Conservation (phyloP, 1,140 invertebrate species). For the Aphaenogaster ashmeadi region DNA sequence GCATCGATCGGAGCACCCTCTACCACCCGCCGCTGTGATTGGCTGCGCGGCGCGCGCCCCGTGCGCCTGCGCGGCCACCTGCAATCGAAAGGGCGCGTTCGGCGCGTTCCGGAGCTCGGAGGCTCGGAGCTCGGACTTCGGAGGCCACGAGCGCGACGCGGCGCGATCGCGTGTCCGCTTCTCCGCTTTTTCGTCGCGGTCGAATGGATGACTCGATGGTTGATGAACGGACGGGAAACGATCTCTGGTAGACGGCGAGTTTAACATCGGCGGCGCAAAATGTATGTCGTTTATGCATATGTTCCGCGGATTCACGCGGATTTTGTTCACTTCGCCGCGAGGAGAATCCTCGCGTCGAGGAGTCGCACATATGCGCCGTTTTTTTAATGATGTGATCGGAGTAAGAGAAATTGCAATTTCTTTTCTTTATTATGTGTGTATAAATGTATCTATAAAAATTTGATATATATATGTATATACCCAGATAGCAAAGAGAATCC, state of each 20-base stretch:
- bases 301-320: background rate
- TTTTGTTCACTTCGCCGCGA: background rate
- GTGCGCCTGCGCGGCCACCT: slow-evolving; percentile 37
- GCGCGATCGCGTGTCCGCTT: background rate
- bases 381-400: background rate
- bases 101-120: background rate
- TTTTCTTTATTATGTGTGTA: background rate
- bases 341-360: background rate
- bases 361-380: background rate
- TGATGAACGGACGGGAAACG: background rate
- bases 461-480: background rate
- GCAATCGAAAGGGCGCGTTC: slow-evolving; percentile 28
- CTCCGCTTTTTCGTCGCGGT: too few relatives aligned
- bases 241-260: too few relatives aligned
- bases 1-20: slow-evolving; percentile 80
- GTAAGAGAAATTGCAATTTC: background rate
- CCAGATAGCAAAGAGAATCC: too few relatives aligned
- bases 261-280: background rate
- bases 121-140: too few relatives aligned
- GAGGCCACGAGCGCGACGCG: background rate
- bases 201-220: background rate
- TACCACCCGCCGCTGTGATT: slow-evolving; percentile 64
- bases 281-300: background rate
- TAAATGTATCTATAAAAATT: background rate
- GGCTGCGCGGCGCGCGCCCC: background rate